Evolutionary conservation across 2,797 vertebrate species (phyloP).

Genomic region (Hippocampus kuda): DNA sequence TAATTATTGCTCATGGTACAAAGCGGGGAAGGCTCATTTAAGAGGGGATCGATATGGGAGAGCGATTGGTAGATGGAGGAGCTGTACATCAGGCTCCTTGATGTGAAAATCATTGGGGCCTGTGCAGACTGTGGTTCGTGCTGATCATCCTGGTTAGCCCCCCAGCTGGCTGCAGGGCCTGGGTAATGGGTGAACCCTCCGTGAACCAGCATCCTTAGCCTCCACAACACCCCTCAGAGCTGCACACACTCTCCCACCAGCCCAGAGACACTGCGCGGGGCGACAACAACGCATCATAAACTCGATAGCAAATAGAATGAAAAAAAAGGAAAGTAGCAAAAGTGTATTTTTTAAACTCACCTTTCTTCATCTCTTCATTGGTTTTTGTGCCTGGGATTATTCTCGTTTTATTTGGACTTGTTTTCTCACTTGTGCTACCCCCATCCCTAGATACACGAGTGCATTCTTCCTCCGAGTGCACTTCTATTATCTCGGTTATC

Average conservation of each 20-base stretch:
- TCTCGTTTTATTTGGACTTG: slow-evolving; percentile 65
- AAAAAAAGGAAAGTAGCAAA: slow-evolving; percentile 42
- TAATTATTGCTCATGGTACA: slow-evolving; percentile 99
- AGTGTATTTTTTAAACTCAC: slow-evolving; percentile 35
- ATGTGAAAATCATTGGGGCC: slow-evolving; percentile 99
- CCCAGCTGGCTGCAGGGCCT: slow-evolving; percentile 95
- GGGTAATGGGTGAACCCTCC: slow-evolving; percentile 91
- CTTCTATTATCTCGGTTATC: slow-evolving; percentile 68
- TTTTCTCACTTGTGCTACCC: slow-evolving; percentile 41
- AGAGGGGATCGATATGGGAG: slow-evolving; percentile 90
- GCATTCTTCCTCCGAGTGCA: slow-evolving; percentile 62
- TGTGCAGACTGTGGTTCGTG: slow-evolving; percentile 80
- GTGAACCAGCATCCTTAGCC: slow-evolving; percentile 86
- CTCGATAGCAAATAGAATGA: slow-evolving; percentile 70
- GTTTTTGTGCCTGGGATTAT: slow-evolving; percentile 72
- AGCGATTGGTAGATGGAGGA: slow-evolving; percentile 94
- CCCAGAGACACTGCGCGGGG: slow-evolving; percentile 49
- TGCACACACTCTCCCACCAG: slow-evolving; percentile 65
- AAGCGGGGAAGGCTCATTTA: slow-evolving; percentile 99
- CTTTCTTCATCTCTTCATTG: slow-evolving; percentile 65
- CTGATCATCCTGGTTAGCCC: slow-evolving; percentile 97
- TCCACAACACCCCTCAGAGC: slow-evolving; percentile 64
- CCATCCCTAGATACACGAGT: slow-evolving; percentile 50
- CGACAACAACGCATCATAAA: slow-evolving; percentile 71
- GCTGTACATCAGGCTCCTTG: slow-evolving; percentile 99